A percentile compares a stretch with the other conserved stretches of the same genome.
phyloP scores from a whole-genome alignment of 2,113 vertebrate species.

The Sylvilagus bachmani region DNA sequence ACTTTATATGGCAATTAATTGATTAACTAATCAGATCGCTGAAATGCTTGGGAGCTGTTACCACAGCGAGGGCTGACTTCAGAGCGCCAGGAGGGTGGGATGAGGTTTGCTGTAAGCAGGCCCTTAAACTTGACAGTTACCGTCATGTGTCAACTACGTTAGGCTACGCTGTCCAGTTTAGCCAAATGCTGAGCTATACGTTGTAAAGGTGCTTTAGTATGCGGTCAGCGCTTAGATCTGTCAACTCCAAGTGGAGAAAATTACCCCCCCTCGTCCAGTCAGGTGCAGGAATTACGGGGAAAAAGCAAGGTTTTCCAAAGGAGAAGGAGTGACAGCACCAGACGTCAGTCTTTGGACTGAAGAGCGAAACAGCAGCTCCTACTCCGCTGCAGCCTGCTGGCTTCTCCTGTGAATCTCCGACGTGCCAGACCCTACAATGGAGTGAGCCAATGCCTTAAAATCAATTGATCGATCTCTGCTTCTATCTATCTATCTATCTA shows the following conservation, averaged over 20 bases:
- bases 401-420: neutral
- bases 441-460: neutral
- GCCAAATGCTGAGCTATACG: neutral
- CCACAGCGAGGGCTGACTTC: too few relatives aligned
- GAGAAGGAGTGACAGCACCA: neutral
- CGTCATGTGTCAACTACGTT: neutral
- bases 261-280: neutral
- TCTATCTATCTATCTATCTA: too few relatives aligned
- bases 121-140: neutral
- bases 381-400: neutral
- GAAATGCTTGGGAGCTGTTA: neutral
- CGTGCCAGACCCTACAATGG: neutral
- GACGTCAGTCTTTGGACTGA: neutral
- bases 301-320: neutral
- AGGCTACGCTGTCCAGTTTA: neutral
- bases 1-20: neutral
- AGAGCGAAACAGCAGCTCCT: neutral
- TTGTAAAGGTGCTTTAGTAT: neutral
- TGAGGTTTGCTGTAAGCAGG: too few relatives aligned
- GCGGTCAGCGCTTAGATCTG: neutral
- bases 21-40: neutral
- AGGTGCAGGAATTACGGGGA: neutral
- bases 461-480: neutral
- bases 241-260: neutral
- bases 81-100: neutral